Base-by-base conservation (phyloP, 2,113 vertebrate species). In the Terrapene triunguis region DNA sequence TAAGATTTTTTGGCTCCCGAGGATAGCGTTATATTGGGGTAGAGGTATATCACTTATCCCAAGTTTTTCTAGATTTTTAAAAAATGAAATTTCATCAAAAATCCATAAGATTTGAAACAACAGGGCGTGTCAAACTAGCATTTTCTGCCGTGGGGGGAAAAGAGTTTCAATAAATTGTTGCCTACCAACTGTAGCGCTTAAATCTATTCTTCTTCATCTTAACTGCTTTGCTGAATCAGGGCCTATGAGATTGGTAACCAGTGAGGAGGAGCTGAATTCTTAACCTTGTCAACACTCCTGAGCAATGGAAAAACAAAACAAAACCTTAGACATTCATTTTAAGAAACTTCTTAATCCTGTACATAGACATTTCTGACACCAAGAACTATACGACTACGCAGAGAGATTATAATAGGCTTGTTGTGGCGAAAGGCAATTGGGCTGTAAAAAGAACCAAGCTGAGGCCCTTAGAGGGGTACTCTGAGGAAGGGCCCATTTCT, bases 201-300 rank as follows among this genome's bases (percentile, higher is more conserved):
- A 35, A 1, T 72, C 55, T 21, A 51, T 1, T 11, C 47, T 2
- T 6, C 42, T 42, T 88, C 44, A 80, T 79, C 14, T 72, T 72
- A 72, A 72, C 22, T 38, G 65, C 19, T 72, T 29, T 82, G 62
- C 83, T 86, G 79, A 92, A n/a, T 10, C 74, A 27, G 87, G 53
- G n/a, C 81, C 80, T 8, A 8, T 62, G 81, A 53, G 76, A 95
- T 84, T 21, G 32, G 59, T 88, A 89, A 62, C 32, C 84, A 84
- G 81, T 7, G 38, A 83, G 44, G 93, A 92, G 55, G 55, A 3
- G 1, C 22, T 6, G 7, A 5, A 38, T 44, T 62, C 25, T 78
- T 47, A 32, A 38, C 82, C 35, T 93, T 17, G 55, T 5, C 84
- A 91, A 14, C 5, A 3, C n/a, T 72, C 8, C 72, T 11, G 17